These are phyloP conservation scores for Melanophora roralis DNA, from an alignment of 2,888 invertebrate species.

Conservation along the genomic window DNA sequence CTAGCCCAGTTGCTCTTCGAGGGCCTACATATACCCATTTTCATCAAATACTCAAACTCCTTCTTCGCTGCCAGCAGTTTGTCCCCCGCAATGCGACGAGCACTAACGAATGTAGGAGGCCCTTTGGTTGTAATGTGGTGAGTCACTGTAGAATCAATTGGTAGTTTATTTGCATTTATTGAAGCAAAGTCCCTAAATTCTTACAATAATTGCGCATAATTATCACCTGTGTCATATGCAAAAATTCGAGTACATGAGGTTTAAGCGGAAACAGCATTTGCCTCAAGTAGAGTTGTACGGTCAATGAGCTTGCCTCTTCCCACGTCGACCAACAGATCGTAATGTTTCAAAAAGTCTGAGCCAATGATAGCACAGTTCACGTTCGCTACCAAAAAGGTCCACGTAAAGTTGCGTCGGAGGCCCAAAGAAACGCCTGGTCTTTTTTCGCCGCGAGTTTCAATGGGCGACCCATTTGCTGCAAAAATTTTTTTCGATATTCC, in stretches of 20 bases:
- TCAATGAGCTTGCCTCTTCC: conserved; percentile 33
- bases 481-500: background rate
- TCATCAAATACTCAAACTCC: background rate
- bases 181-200: background rate
- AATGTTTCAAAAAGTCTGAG: background rate
- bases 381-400: background rate
- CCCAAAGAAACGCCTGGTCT: background rate
- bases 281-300: background rate
- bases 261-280: background rate
- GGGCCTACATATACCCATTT: background rate
- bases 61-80: conserved; percentile 22
- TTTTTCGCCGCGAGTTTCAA: background rate
- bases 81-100: conserved; percentile 12
- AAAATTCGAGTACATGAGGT: background rate
- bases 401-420: background rate
- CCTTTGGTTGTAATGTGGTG: conserved; percentile 17
- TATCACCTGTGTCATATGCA: conserved; percentile 20
- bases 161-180: background rate
- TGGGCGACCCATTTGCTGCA: background rate
- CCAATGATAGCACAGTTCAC: background rate
- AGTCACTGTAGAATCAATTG: background rate
- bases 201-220: background rate
- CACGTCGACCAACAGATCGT: background rate
- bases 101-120: background rate
- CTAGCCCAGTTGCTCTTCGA: background rate